Conservation (phyloP, 2,113 vertebrate species). For the Poecile atricapillus region DNA sequence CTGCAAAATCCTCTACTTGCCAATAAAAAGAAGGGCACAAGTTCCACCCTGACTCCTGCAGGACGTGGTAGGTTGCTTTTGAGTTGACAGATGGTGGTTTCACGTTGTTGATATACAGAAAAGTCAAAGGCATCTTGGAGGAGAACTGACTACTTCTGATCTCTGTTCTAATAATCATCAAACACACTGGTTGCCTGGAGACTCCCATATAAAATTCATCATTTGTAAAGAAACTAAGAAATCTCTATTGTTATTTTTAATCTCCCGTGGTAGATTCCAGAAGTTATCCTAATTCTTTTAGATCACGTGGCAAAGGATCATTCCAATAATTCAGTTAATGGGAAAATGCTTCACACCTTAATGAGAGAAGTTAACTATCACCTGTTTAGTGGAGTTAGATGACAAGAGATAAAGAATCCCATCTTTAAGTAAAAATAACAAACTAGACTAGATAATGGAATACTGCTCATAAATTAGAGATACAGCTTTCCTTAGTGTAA, state of each 20-base stretch:
- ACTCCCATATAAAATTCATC: neutral
- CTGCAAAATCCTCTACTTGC: neutral
- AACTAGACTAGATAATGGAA: neutral
- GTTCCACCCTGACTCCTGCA: neutral
- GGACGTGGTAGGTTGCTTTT: neutral
- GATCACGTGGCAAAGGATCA: neutral
- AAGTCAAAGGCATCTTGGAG: neutral
- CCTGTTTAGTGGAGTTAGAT: neutral
- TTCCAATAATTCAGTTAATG: neutral
- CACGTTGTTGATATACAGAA: neutral
- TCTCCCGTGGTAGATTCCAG: neutral
- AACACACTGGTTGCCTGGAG: neutral
- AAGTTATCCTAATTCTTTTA: neutral
- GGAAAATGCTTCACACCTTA: neutral
- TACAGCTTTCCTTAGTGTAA: neutral
- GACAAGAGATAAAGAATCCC: neutral
- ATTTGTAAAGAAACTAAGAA: conserved; percentile 9
- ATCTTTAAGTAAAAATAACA: neutral
- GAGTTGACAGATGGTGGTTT: neutral
- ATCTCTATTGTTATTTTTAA: neutral
- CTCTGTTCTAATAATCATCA: conserved; percentile 7
- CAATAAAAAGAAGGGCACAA: neutral
- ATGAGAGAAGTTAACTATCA: neutral
- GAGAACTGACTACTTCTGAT: conserved; percentile 17
- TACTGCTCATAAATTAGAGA: neutral